Percentiles rank a stretch among this genome's conserved stretches.
phyloP scores from a whole-genome alignment of 1,140 invertebrate species.

The Heterodera carotae region DNA sequence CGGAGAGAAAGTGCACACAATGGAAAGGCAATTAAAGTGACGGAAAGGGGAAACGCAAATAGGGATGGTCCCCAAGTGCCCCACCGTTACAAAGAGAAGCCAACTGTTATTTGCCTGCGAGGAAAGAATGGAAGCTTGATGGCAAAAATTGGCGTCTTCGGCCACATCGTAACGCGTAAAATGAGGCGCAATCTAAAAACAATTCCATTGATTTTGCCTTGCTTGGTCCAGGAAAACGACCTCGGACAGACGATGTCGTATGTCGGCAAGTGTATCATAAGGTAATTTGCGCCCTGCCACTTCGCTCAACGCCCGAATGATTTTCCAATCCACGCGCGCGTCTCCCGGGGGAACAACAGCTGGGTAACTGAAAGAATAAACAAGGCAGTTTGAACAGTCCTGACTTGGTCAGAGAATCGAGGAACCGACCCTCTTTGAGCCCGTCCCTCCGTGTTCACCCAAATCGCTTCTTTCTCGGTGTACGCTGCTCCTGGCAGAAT shows the following conservation, averaged over 20 bases:
- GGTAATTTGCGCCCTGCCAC: slow-evolving; percentile 80
- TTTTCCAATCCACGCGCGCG: slow-evolving; percentile 97
- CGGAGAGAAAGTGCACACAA: no score
- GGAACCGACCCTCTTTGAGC: slow-evolving; percentile 76
- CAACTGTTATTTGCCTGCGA: background rate
- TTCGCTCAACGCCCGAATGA: slow-evolving; percentile 84
- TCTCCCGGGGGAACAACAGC: slow-evolving; percentile 90
- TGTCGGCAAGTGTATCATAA: slow-evolving; percentile 83
- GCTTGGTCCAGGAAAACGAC: slow-evolving; percentile 70
- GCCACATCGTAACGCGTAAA: slow-evolving; percentile 80
- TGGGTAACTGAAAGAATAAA: slow-evolving; percentile 67
- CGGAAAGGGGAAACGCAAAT: no score
- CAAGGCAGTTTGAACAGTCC: background rate
- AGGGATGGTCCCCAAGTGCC: no score
- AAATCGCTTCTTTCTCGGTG: slow-evolving; percentile 94
- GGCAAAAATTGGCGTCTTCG: slow-evolving; percentile 81
- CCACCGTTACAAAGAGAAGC: background rate
- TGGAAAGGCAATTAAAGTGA: no score
- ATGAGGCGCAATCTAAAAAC: slow-evolving; percentile 77
- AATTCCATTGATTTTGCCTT: background rate
- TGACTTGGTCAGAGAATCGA: no score
- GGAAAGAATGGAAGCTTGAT: slow-evolving; percentile 75
- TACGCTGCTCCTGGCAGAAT: slow-evolving; percentile 95
- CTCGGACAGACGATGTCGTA: slow-evolving; percentile 77
- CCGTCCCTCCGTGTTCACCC: slow-evolving; percentile 94